Base-by-base conservation (phyloP, 1,140 invertebrate genomes). In the Drosophila ironensis region DNA sequence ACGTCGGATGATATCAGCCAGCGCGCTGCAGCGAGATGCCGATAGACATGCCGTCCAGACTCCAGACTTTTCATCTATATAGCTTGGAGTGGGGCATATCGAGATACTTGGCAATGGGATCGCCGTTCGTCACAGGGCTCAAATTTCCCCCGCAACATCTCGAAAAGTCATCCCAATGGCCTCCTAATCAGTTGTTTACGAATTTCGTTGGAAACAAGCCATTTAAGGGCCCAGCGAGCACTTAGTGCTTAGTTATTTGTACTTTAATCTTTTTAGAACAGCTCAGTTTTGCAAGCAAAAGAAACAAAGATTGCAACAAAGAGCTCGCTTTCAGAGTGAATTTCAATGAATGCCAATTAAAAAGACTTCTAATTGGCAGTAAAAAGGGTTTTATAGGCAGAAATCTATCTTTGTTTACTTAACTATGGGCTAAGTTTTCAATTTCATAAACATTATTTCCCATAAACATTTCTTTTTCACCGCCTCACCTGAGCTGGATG, bases 401-500 rank as follows among this genome's bases (percentile, higher is more conserved):
- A n/a, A n/a, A n/a, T n/a, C n/a, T n/a, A n/a, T n/a, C n/a, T n/a
- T n/a, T n/a, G n/a, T n/a, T n/a, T n/a, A n/a, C n/a, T n/a, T n/a
- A n/a, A n/a, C n/a, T n/a, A n/a, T n/a, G n/a, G n/a, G n/a, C n/a
- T n/a, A n/a, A 5, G 0, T 16, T 11, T 3, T 22, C 2, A 2
- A 3, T 22, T 22, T 3, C 2, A 22, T 22, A 22, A 5, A 22
- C 20, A 22, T 22, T 22, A 22, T 22, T 16, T 16, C 11, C 16
- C n/a, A 2, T 27, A 27, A 11, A 19, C 3, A n/a, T 6, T 17
- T 17, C 4, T n/a, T n/a, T n/a, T n/a, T n/a, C 0, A 12, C 33
- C 19, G 14, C 19, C 77, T 41, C 69, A 86, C 80, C 80, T 86
- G 80, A 76, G 44, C 72, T 86, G 11, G 75, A 48, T 59, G 81